Evolutionary conservation across 2,888 invertebrate genomes (phyloP).

Genomic region (Ennomos quercinarius): DNA sequence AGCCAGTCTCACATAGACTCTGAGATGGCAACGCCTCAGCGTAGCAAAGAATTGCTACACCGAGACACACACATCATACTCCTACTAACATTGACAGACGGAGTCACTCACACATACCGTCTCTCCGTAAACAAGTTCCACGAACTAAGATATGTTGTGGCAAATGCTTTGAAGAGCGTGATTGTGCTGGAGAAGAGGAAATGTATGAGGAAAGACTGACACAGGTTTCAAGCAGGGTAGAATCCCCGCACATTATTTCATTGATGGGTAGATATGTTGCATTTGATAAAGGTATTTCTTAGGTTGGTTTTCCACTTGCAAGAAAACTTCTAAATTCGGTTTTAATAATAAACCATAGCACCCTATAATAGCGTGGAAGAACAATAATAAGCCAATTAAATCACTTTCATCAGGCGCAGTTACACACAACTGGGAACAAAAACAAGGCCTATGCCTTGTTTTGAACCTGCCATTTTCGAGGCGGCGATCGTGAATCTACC

Average conservation of each 20-base stretch:
- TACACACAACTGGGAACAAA: too few species aligned
- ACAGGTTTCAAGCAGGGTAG: constrained; percentile 49
- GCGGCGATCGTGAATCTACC: too few species aligned
- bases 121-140: constrained; percentile 68
- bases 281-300: too few species aligned
- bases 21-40: constrained; percentile 45
- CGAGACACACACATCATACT: constrained; percentile 62
- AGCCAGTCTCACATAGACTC: constrained; percentile 65
- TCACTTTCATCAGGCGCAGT: too few species aligned
- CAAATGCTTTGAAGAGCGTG: constrained; percentile 69
- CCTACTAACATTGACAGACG: constrained; percentile 58
- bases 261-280: background rate
- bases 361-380: too few species aligned
- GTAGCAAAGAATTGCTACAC: constrained; percentile 56
- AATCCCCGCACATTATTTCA: background rate
- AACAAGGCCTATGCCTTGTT: too few species aligned
- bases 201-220: constrained; percentile 73
- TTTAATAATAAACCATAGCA: too few species aligned
- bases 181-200: constrained; percentile 72
- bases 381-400: too few species aligned
- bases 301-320: too few species aligned
- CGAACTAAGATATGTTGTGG: constrained; percentile 66
- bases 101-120: constrained; percentile 55
- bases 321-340: too few species aligned
- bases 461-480: too few species aligned